Percentiles rank a stretch among this genome's conserved stretches.
Conservation (phyloP, 2,797 vertebrate species). For the Anniella stebbinsi region DNA sequence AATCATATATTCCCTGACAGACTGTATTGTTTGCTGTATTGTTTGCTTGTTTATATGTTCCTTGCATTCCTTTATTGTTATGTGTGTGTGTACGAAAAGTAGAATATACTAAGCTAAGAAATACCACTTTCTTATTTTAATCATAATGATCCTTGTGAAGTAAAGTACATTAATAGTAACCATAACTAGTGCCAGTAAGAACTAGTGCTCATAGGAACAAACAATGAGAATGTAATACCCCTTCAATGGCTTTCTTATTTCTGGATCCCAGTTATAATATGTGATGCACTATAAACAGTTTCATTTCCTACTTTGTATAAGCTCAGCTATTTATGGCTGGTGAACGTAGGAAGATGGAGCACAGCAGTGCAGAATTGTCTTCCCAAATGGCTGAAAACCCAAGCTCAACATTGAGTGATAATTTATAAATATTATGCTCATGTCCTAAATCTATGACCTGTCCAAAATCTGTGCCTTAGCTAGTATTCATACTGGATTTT, state of each 20-base stretch:
- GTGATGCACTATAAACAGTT: neutral
- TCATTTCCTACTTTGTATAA: neutral
- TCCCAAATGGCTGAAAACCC: neutral
- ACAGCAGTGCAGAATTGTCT: neutral
- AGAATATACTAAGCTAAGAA: neutral
- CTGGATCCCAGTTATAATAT: neutral
- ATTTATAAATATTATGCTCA: constrained; percentile 2
- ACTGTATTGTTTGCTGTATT: neutral
- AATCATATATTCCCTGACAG: neutral
- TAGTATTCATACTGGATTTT: neutral
- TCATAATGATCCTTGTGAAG: neutral
- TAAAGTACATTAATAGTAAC: neutral
- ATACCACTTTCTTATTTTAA: neutral
- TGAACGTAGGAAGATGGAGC: neutral
- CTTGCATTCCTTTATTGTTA: neutral
- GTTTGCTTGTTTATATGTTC: neutral
- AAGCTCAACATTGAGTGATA: neutral
- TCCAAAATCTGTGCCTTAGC: neutral
- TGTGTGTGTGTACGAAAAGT: neutral
- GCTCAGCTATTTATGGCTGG: neutral
- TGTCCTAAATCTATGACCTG: neutral
- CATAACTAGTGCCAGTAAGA: neutral
- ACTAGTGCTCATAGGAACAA: neutral
- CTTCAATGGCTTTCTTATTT: neutral
- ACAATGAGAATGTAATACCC: neutral